phyloP scores from a whole-genome alignment of 1,140 invertebrate genomes.

The Acyrthosiphon pisum region DNA sequence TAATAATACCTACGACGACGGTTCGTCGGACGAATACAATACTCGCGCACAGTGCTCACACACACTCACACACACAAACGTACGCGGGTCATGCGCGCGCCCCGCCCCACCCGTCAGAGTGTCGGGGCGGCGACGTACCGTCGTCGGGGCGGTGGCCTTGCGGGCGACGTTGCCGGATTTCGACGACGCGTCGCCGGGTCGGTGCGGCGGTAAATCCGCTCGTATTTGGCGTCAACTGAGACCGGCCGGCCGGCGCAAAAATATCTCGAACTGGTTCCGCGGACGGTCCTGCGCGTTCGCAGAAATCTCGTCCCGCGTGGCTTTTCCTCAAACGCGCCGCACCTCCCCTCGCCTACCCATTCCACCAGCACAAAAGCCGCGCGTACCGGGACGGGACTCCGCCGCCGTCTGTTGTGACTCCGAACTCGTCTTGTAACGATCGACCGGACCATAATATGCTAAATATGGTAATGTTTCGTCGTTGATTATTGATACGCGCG shows the following conservation, averaged over 20 bases:
- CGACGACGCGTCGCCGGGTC: background rate
- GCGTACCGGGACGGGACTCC: background rate
- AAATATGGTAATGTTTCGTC: background rate
- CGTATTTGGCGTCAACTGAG: conserved; percentile 49
- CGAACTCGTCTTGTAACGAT: background rate
- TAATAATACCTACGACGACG: conserved; percentile 2
- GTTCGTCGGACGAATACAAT: conserved; percentile 44
- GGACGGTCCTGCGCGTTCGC: background rate
- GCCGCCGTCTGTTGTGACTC: background rate
- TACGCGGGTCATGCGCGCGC: conserved; percentile 33
- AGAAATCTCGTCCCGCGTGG: background rate
- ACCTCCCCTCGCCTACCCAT: background rate
- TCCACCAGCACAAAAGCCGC: background rate
- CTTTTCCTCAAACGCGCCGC: background rate
- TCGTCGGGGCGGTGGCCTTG: conserved; percentile 26
- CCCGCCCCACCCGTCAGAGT: background rate
- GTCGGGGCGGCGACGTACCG: background rate
- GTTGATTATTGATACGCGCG: background rate
- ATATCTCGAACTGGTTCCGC: conserved; percentile 27
- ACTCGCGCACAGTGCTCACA: background rate
- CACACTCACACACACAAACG: too few species aligned
- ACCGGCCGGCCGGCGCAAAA: conserved; percentile 18
- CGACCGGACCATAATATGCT: background rate
- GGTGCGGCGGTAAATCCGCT: background rate
- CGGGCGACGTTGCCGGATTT: conserved; percentile 57